Conservation (phyloP, 2,797 vertebrate species). For the Poecilia gillii region DNA sequence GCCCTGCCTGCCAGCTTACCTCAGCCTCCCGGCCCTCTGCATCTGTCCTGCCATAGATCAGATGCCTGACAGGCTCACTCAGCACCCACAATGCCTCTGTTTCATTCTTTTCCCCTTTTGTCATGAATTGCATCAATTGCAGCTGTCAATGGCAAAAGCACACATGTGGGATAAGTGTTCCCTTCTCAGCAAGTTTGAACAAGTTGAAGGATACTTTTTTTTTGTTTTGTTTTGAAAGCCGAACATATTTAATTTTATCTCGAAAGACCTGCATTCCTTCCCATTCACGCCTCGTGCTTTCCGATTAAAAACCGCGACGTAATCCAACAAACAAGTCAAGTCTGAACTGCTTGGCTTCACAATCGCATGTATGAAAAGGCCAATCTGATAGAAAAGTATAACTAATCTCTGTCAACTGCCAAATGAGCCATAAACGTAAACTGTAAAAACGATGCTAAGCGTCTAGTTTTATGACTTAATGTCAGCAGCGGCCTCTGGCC, state of each 20-base stretch:
- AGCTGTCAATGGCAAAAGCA: constrained; percentile 52
- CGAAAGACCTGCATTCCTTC: neutral
- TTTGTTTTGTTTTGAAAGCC: neutral
- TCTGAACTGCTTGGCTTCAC: neutral
- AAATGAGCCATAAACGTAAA: constrained; percentile 4
- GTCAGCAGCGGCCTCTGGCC: neutral
- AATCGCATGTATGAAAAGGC: neutral
- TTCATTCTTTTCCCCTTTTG: constrained; percentile 63
- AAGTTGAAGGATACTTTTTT: neutral
- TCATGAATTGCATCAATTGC: constrained; percentile 49
- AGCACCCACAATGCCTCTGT: constrained; percentile 50
- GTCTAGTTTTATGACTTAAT: neutral
- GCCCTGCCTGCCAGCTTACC: constrained; percentile 65
- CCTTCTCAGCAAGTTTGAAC: constrained; percentile 29
- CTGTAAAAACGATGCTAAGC: neutral
- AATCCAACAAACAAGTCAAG: neutral
- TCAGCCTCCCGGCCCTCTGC: constrained; percentile 48
- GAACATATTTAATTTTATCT: neutral
- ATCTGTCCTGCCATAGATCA: constrained; percentile 77
- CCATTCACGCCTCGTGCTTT: neutral
- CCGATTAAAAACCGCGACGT: neutral
- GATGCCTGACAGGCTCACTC: constrained; percentile 71
- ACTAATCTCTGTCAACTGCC: neutral
- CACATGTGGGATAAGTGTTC: constrained; percentile 15
- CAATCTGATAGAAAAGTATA: neutral